Evolutionary conservation across 2,797 vertebrate genomes (phyloP), one percentile per base, ranked within the genome.

Genomic region (Paedocypris micromegethes): DNA sequence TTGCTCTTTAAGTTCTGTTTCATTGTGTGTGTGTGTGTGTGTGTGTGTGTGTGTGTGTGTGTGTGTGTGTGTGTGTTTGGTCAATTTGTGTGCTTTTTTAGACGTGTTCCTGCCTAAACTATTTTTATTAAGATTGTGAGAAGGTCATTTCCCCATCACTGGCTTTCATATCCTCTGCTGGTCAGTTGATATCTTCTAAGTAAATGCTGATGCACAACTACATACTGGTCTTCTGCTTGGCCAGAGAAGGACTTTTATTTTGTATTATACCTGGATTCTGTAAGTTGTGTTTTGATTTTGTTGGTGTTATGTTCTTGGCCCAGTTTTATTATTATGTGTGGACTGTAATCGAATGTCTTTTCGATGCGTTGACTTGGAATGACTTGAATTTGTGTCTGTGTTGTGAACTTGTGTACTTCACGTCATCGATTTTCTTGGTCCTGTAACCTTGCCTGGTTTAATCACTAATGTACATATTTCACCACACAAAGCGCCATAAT

Each of bases 391-490:
- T 5, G 23, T 63, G 46, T 62, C 55, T 49, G 63, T 70, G 51
- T 70, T 45, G 59, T 70, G 60, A 57, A 56, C 49, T 50, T 56
- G 68, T 70, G 41, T 44, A 64, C 50, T 48, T 57, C 51, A 59
- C 52, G 45, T 46, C 49, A 6, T 39, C 38, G 46, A 43, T 63
- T 63, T 63, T 63, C 59, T 56, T 43, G 40, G 39, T 9, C 46
- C 38, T 46, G 9, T 62, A 49, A 42, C 61, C 4, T 5, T 49
- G 6, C 49, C 2, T 9, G 54, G 6, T 50, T 61, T 9, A 55
- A 43, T 70, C 23, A 57, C 47, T 63, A 45, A 9, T 57, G 44
- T 69, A 41, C 39, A 49, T 43, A 23, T 49, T 57, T 64, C 47
- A 49, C n/a, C 51, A 44, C 54, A 4, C 38, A 64, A 9, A 38